Evolutionary conservation across 2,888 invertebrate genomes (phyloP).

Genomic region (Nesidiocoris tenuis): DNA sequence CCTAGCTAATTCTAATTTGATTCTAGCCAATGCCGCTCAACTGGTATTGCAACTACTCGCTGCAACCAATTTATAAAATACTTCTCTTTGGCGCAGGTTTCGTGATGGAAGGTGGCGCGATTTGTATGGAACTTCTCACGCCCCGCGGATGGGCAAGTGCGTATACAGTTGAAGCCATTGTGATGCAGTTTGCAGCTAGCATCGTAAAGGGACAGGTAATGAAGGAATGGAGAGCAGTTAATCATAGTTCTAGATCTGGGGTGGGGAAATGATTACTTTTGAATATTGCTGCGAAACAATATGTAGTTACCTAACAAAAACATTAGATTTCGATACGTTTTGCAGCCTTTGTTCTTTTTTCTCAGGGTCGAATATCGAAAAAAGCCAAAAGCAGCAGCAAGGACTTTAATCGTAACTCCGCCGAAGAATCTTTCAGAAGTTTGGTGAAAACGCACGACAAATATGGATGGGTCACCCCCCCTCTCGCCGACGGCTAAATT

Average conservation of each 20-base stretch:
- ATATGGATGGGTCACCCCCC: constrained; percentile 88
- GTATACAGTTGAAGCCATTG: constrained; percentile 81
- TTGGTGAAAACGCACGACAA: constrained; percentile 87
- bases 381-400: constrained; percentile 71
- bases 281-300: too few relatives aligned
- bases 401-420: constrained; percentile 73
- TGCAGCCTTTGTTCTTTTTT: constrained; percentile 32
- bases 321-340: too few relatives aligned
- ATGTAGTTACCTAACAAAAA: too few relatives aligned
- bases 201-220: constrained; percentile 77
- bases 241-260: too few relatives aligned
- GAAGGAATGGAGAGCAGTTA: background rate
- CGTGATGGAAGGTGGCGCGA: constrained; percentile 88
- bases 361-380: constrained; percentile 70
- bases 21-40: too few relatives aligned
- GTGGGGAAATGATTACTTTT: too few relatives aligned
- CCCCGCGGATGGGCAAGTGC: constrained; percentile 86
- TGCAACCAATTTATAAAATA: too few relatives aligned
- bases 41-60: too few relatives aligned
- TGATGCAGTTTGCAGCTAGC: constrained; percentile 86
- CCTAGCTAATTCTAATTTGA: too few relatives aligned
- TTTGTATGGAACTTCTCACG: constrained; percentile 84
- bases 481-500: constrained; percentile 77
- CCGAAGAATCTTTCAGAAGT: constrained; percentile 85
- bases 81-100: constrained; percentile 58